Evolutionary conservation across 1,140 invertebrate genomes (phyloP).

Genomic region (Philopotamus ludificatus): DNA sequence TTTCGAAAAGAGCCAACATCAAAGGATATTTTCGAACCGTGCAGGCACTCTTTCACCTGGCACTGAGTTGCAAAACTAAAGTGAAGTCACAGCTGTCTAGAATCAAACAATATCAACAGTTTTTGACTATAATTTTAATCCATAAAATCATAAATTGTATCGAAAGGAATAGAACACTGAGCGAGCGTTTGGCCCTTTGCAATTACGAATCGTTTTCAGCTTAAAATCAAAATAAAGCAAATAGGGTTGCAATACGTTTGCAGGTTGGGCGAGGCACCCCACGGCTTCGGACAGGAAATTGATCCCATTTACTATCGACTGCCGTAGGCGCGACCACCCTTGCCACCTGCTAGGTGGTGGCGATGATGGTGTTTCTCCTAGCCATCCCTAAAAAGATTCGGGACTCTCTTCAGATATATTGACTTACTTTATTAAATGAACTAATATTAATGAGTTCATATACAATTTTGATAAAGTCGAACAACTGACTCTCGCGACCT

Average conservation of each 20-base stretch:
- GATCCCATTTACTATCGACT: conserved; percentile 28
- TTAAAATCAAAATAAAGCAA: background rate
- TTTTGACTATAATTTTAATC: background rate
- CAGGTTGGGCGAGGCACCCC: conserved; percentile 10
- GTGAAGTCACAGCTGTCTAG: too few relatives aligned
- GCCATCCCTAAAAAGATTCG: background rate
- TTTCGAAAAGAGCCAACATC: too few relatives aligned
- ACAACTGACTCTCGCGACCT: too few relatives aligned
- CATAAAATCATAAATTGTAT: background rate
- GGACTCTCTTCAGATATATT: too few relatives aligned
- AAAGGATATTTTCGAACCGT: too few relatives aligned
- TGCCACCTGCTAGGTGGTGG: background rate
- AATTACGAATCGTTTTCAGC: too few relatives aligned
- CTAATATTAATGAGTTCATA: too few relatives aligned
- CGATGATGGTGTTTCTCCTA: background rate
- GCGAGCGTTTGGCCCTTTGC: background rate
- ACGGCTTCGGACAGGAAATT: conserved; percentile 24
- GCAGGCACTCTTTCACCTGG: too few relatives aligned
- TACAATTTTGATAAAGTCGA: too few relatives aligned
- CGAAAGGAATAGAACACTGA: background rate
- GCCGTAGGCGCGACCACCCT: conserved; percentile 11
- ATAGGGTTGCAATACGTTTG: conserved; percentile 7
- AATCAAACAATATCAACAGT: too few relatives aligned
- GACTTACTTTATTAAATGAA: too few relatives aligned
- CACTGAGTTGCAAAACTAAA: too few relatives aligned